A percentile compares a stretch with the other conserved stretches of the same genome.
phyloP scores from a whole-genome alignment of 2,888 invertebrate genomes.

The Mesoligia furuncula region DNA sequence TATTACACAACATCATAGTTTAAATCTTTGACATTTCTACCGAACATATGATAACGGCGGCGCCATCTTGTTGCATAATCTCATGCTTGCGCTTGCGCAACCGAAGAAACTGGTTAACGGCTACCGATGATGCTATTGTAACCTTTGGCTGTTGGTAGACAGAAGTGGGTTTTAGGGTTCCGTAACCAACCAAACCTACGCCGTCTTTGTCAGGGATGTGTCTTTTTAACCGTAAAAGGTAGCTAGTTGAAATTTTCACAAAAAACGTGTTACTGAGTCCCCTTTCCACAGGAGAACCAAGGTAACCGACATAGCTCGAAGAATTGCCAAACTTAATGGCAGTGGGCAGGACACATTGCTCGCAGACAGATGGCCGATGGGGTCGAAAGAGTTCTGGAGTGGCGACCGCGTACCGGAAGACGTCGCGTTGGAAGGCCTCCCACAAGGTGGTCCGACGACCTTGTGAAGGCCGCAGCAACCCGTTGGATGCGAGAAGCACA shows the following conservation, averaged over 20 bases:
- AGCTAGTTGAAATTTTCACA: neutral
- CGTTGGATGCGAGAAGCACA: too few species aligned
- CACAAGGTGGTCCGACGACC: too few species aligned
- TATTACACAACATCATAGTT: conserved; percentile 46
- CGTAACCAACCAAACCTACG: neutral
- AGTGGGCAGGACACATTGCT: too few species aligned
- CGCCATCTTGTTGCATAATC: conserved; percentile 41
- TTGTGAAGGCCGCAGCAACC: too few species aligned
- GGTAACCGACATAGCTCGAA: too few species aligned
- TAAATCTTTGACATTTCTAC: conserved; percentile 47
- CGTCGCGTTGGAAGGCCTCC: too few species aligned
- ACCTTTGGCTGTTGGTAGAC: conserved; percentile 26
- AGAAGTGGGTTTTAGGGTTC: conserved; percentile 19
- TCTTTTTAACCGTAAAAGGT: neutral
- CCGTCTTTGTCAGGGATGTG: too few species aligned
- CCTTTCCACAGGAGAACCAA: too few species aligned
- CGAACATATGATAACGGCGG: conserved; percentile 50
- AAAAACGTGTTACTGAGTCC: neutral
- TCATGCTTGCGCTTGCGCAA: conserved; percentile 47
- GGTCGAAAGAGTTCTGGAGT: too few species aligned
- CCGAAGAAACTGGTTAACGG: conserved; percentile 35
- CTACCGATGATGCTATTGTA: conserved; percentile 36
- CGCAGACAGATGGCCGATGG: too few species aligned
- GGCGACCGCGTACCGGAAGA: too few species aligned
- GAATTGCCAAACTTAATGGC: too few species aligned